Evolutionary conservation across 1,140 invertebrate species (phyloP).

Genomic region (Neotoxoptera formosana): DNA sequence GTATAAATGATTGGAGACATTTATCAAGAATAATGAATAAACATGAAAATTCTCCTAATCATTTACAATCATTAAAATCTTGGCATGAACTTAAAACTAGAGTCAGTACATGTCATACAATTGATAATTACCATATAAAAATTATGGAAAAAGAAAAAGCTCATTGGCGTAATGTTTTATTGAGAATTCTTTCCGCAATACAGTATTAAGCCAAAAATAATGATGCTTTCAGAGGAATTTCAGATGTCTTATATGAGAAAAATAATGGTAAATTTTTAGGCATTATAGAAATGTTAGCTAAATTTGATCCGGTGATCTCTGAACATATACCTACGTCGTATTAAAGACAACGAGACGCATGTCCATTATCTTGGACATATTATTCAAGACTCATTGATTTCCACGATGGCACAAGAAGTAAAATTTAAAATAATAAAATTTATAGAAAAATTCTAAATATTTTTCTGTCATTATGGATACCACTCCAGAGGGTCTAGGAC

Average conservation of each 20-base stretch:
- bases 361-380: not conserved
- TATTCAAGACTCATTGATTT: not conserved
- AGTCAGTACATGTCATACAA: not conserved
- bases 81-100: not conserved
- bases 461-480: slow-evolving; percentile 59
- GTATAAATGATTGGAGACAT: not conserved
- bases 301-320: not conserved
- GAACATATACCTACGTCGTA: not conserved
- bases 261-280: slow-evolving; percentile 36
- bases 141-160: not conserved
- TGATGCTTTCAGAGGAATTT: not conserved
- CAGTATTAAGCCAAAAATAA: not conserved
- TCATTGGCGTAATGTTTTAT: not conserved
- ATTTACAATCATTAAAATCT: not conserved
- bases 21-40: not conserved
- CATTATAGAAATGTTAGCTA: slow-evolving; percentile 8
- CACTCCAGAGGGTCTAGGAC: too few species aligned
- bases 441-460: not conserved
- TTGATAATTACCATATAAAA: not conserved
- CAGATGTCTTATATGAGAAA: not conserved
- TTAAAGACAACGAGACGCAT: not conserved
- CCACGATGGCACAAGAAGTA: not conserved
- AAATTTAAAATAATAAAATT: not conserved
- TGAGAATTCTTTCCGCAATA: not conserved
- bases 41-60: not conserved